These are phyloP conservation scores for Esperia sulphurella DNA, from an alignment of 2,888 invertebrate genomes.

Conservation along the genomic window DNA sequence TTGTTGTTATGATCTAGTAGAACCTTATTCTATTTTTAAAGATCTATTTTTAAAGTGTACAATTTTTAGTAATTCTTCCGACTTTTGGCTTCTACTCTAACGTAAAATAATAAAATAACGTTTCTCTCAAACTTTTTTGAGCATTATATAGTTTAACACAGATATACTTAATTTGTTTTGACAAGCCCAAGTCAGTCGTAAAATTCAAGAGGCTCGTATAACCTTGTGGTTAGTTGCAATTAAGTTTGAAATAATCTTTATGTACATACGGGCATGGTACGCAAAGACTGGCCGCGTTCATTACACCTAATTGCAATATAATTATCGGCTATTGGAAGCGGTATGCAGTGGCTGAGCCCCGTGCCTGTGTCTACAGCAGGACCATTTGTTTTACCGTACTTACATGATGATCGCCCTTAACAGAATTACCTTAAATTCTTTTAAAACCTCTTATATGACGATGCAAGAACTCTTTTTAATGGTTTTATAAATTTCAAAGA, in stretches of 20 bases:
- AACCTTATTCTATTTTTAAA: too few relatives aligned
- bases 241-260: constrained; percentile 42
- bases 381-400: background rate
- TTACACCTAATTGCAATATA: constrained; percentile 58
- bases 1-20: too few relatives aligned
- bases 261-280: constrained; percentile 27
- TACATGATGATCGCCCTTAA: background rate
- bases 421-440: background rate
- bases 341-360: constrained; percentile 33
- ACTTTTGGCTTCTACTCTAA: too few relatives aligned
- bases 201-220: constrained; percentile 8
- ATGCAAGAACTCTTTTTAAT: background rate
- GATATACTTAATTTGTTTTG: background rate
- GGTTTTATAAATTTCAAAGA: too few relatives aligned
- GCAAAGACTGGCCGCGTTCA: constrained; percentile 41
- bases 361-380: constrained; percentile 10
- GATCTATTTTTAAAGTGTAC: too few relatives aligned
- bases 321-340: constrained; percentile 56
- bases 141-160: constrained; percentile 2
- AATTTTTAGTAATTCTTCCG: too few relatives aligned
- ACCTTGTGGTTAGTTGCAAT: constrained; percentile 36
- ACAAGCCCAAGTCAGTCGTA: background rate
- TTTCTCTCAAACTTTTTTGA: background rate
- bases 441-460: background rate
- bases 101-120: too few relatives aligned